Evolutionary conservation across 2,113 vertebrate genomes (phyloP).

Genomic region (Dascyllus trimaculatus): DNA sequence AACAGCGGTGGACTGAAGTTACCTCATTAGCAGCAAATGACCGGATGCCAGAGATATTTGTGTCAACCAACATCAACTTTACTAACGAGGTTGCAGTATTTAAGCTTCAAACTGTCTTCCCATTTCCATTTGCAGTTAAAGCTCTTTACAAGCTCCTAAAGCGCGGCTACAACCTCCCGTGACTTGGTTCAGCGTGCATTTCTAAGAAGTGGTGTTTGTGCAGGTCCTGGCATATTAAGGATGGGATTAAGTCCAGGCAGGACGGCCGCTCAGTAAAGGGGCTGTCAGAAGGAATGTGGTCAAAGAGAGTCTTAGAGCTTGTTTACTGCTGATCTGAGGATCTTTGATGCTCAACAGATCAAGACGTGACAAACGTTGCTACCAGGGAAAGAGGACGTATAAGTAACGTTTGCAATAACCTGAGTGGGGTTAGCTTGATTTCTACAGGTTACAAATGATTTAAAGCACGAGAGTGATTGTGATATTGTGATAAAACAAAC

Average conservation of each 20-base stretch:
- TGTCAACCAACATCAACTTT: too few species aligned
- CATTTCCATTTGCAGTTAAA: conserved; percentile 8
- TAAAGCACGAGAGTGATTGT: too few species aligned
- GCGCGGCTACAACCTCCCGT: conserved; percentile 7
- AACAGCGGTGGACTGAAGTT: too few species aligned
- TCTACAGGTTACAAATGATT: too few species aligned
- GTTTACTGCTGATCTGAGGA: background rate
- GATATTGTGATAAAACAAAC: too few species aligned
- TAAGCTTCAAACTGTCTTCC: conserved; percentile 12
- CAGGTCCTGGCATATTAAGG: conserved; percentile 31
- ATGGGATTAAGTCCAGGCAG: conserved; percentile 41
- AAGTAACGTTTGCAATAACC: too few species aligned
- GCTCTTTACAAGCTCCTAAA: background rate
- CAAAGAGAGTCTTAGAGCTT: background rate
- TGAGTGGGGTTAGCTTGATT: too few species aligned
- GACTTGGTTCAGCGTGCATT: conserved; percentile 39
- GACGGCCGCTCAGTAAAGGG: background rate
- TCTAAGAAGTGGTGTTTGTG: conserved; percentile 49
- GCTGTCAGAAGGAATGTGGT: too few species aligned
- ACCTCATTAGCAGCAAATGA: too few species aligned
- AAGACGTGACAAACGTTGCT: background rate
- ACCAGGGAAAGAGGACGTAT: too few species aligned
- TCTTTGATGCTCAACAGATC: background rate
- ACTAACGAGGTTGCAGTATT: background rate
- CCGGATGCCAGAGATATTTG: too few species aligned